phyloP scores from a whole-genome alignment of 2,888 invertebrate species.

The Ryuthela nishihirai region DNA sequence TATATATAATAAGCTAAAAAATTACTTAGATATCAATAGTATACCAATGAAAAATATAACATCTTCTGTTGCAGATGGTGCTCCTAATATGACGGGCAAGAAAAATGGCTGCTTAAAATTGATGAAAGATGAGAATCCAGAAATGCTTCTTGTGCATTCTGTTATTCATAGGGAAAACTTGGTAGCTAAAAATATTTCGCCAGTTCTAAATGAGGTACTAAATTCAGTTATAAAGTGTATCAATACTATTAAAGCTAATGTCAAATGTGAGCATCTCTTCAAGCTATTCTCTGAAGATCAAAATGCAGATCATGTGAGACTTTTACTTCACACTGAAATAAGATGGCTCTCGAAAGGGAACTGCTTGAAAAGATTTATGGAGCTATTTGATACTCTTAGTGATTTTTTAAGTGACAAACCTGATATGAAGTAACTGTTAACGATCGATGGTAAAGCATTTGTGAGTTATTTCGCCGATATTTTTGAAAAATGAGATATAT shows the following conservation, averaged over 20 bases:
- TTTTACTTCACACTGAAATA: constrained; percentile 36
- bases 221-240: constrained; percentile 18
- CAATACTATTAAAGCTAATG: constrained; percentile 28
- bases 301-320: constrained; percentile 27
- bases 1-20: constrained; percentile 6
- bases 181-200: constrained; percentile 28
- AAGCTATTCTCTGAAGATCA: constrained; percentile 23
- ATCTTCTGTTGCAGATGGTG: constrained; percentile 1
- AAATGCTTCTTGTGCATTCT: constrained; percentile 26
- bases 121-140: constrained; percentile 25
- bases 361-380: constrained; percentile 31
- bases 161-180: constrained; percentile 35
- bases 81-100: constrained; percentile 9
- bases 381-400: constrained; percentile 33
- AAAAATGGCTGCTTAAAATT: constrained; percentile 29
- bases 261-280: constrained; percentile 33
- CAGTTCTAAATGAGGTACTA: constrained; percentile 10
- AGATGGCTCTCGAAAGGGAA: constrained; percentile 38
- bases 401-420: too few species aligned
- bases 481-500: constrained; percentile 6
- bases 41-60: constrained; percentile 9
- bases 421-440: neutral
- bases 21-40: neutral
- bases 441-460: constrained; percentile 2
- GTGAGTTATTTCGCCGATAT: constrained; percentile 7